Evolutionary conservation across 2,888 invertebrate species (phyloP), one percentile per base, ranked within the genome.

Genomic region (Allygus modestus): DNA sequence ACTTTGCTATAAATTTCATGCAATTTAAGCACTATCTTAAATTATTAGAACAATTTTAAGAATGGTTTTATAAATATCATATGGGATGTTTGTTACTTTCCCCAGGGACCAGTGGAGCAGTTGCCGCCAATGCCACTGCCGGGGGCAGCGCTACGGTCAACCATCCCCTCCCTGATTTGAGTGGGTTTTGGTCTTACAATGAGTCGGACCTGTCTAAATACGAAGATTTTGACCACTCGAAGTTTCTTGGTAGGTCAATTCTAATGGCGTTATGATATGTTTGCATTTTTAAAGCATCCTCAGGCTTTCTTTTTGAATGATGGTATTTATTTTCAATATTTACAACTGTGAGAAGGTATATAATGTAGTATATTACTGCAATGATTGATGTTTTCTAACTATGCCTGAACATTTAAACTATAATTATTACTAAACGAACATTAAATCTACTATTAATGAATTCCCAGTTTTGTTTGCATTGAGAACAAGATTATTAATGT

Each of bases 211-310:
- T 89, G 4, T 87, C 88, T 41, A 88, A 88, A 75, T 88, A 88
- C 75, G 89, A 89, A 51, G 88, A 89, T 54, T 89, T 89, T 73
- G 89, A 88, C 83, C 89, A 89, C 84, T 87, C 88, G 4, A 88
- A 88, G 84, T 89, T 89, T 65, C 87, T 88, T 58, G 88, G 89
- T 89, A 83, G 87, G 86, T 37, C 9, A n/a, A n/a, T n/a, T n/a
- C n/a, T n/a, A n/a, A n/a, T n/a, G 85, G 7, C n/a, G 7, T 54
- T n/a, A 7, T 54, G 20, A 54, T 87, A 86, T 86, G 15, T 12
- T 43, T 9, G 9, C 46, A 43, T 43, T 43, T 43, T 43, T 12
- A 11, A 43, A 15, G 15, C 9, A 9, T 9, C 15, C 9, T 43
- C 46, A 43, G 15, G 15, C 11, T 12, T 43, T 15, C 11, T 43